Percentiles rank a stretch among this genome's conserved stretches.
Conservation (phyloP, 2,888 invertebrate species). For the Taphrorychus bicolor region DNA sequence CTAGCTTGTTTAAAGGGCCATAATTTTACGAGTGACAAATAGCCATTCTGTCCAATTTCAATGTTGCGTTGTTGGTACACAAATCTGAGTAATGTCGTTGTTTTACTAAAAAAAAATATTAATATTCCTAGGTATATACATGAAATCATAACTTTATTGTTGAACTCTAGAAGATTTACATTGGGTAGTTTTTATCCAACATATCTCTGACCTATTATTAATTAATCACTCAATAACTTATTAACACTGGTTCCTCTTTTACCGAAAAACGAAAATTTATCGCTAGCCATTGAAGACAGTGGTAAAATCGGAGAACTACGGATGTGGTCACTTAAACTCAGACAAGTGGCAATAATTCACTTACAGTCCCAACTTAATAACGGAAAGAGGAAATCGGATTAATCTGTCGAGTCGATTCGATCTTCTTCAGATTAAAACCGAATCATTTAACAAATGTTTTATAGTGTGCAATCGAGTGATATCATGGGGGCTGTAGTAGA, state of each 20-base stretch:
- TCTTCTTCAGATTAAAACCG: slow-evolving; percentile 3
- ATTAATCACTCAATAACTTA: too few relatives aligned
- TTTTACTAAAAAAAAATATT: too few relatives aligned
- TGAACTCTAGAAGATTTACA: too few relatives aligned
- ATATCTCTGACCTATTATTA: too few relatives aligned
- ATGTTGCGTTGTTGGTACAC: background rate
- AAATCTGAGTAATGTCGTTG: background rate
- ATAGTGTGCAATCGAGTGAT: too few relatives aligned
- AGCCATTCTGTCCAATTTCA: slow-evolving; percentile 22
- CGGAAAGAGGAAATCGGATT: slow-evolving; percentile 1
- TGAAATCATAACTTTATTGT: too few relatives aligned
- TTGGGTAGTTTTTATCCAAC: too few relatives aligned
- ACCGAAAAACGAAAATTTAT: background rate
- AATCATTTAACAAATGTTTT: slow-evolving; percentile 5
- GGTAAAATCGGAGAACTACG: slow-evolving; percentile 49
- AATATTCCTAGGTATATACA: too few relatives aligned
- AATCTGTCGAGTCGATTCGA: slow-evolving; percentile 3
- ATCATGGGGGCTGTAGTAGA: too few relatives aligned
- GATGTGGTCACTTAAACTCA: slow-evolving; percentile 54
- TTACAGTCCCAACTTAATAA: slow-evolving; percentile 7
- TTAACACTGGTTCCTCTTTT: background rate
- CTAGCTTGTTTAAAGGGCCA: slow-evolving; percentile 56
- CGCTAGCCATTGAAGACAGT: slow-evolving; percentile 30
- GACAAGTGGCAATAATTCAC: slow-evolving; percentile 56
- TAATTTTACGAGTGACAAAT: slow-evolving; percentile 55